Evolutionary conservation across 2,888 invertebrate genomes (phyloP).

Genomic region (Drosophila pegasa): DNA sequence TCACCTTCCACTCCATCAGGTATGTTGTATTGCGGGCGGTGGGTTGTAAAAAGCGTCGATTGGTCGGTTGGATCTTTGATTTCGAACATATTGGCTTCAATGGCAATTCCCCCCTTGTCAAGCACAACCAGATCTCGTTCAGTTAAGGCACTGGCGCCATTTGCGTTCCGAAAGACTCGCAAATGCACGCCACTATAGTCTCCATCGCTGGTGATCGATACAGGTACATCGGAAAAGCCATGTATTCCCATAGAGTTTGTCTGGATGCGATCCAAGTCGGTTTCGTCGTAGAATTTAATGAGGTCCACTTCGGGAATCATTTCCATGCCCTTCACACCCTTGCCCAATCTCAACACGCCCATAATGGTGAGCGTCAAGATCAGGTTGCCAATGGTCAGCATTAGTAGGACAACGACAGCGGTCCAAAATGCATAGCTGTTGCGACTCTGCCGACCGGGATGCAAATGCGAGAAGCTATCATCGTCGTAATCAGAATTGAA

Average conservation of each 20-base stretch:
- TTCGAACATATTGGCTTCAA: slow-evolving; percentile 89
- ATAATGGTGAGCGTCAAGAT: slow-evolving; percentile 92
- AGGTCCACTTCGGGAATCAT: slow-evolving; percentile 90
- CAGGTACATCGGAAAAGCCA: slow-evolving; percentile 86
- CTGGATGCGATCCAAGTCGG: slow-evolving; percentile 91
- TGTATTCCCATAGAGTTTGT: slow-evolving; percentile 89
- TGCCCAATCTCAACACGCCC: slow-evolving; percentile 91
- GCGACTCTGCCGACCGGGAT: slow-evolving; percentile 69
- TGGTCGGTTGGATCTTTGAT: slow-evolving; percentile 89
- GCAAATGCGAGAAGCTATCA: slow-evolving; percentile 66
- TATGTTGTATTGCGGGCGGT: slow-evolving; percentile 89
- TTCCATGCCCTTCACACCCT: slow-evolving; percentile 94
- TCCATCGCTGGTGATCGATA: slow-evolving; percentile 84
- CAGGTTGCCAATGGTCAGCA: slow-evolving; percentile 92
- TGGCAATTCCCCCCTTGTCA: slow-evolving; percentile 88
- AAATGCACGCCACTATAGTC: slow-evolving; percentile 80
- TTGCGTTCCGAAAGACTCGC: slow-evolving; percentile 82
- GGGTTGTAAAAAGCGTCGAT: slow-evolving; percentile 90
- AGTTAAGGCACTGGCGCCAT: slow-evolving; percentile 52
- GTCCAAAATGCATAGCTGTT: slow-evolving; percentile 91
- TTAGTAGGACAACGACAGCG: slow-evolving; percentile 88
- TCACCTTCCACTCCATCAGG: slow-evolving; percentile 88
- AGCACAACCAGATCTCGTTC: slow-evolving; percentile 85
- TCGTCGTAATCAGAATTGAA: slow-evolving; percentile 61
- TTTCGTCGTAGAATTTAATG: slow-evolving; percentile 91